These are phyloP conservation scores for Rhodophaea formosa DNA, from an alignment of 2,888 invertebrate species.

Conservation along the genomic window DNA sequence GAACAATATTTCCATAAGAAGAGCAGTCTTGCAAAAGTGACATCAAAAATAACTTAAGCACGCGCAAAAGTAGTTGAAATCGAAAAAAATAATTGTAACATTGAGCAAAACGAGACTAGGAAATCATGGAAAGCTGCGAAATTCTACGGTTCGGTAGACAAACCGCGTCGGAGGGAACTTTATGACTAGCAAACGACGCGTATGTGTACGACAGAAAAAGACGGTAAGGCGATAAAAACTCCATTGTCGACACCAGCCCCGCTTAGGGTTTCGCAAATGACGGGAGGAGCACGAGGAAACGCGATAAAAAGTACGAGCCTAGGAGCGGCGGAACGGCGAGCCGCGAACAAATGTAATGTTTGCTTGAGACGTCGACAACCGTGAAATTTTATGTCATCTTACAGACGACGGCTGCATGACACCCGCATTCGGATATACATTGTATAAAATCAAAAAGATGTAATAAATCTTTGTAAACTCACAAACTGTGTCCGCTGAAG, in stretches of 20 bases:
- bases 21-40: constrained; percentile 7
- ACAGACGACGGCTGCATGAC: constrained; percentile 36
- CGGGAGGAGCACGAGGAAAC: constrained; percentile 55
- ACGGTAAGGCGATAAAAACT: constrained; percentile 66
- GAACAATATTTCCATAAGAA: constrained; percentile 1
- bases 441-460: not conserved
- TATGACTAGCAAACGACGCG: constrained; percentile 65
- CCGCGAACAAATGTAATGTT: constrained; percentile 54
- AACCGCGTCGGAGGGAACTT: constrained; percentile 51
- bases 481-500: not conserved
- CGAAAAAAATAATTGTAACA: constrained; percentile 39
- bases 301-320: constrained; percentile 67
- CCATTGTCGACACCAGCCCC: constrained; percentile 65
- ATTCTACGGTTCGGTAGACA: constrained; percentile 51
- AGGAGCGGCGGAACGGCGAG: constrained; percentile 39
- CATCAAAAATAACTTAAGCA: constrained; percentile 17
- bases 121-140: constrained; percentile 47
- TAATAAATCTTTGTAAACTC: not conserved
- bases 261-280: constrained; percentile 66
- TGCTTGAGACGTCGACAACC: constrained; percentile 49
- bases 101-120: constrained; percentile 37
- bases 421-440: not conserved
- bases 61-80: constrained; percentile 31
- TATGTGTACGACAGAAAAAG: constrained; percentile 58
- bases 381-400: constrained; percentile 60